Percentiles rank a stretch among this genome's conserved stretches.
These are phyloP conservation scores for Ladona fulva DNA, from an alignment of 1,140 invertebrate species.

Conservation along the genomic window DNA sequence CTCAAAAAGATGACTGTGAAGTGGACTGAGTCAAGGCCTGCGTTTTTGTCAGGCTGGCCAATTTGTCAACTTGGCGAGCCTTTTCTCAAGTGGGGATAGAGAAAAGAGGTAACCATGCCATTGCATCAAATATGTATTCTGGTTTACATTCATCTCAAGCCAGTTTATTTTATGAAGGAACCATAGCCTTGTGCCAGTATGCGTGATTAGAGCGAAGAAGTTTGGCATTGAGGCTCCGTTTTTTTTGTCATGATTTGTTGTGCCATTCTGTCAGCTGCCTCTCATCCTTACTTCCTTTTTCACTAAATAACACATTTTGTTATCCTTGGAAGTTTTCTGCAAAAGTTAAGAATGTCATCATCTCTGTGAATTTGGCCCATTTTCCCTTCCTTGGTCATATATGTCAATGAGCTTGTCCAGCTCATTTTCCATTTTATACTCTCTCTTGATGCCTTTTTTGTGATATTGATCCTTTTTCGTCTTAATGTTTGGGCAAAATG, in stretches of 20 bases:
- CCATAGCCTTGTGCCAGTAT: not conserved
- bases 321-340: not conserved
- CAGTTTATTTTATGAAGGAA: not conserved
- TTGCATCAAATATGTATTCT: not conserved
- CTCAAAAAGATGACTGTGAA: not conserved
- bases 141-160: not conserved
- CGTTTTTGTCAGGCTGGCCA: not conserved
- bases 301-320: not conserved
- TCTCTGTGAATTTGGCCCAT: not conserved
- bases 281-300: not conserved
- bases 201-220: not conserved
- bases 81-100: not conserved
- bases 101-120: not conserved
- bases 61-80: not conserved
- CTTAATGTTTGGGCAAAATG: not conserved
- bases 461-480: not conserved
- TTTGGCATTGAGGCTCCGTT: not conserved
- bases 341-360: too few species aligned
- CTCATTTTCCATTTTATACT: not conserved
- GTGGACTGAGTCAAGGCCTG: not conserved
- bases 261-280: slow-evolving; percentile 8
- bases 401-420: not conserved
- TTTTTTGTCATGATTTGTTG: not conserved
- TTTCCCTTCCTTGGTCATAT: not conserved
- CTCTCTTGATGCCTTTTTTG: not conserved